phyloP scores from a whole-genome alignment of 2,888 invertebrate species.

The Maniola hyperantus region DNA sequence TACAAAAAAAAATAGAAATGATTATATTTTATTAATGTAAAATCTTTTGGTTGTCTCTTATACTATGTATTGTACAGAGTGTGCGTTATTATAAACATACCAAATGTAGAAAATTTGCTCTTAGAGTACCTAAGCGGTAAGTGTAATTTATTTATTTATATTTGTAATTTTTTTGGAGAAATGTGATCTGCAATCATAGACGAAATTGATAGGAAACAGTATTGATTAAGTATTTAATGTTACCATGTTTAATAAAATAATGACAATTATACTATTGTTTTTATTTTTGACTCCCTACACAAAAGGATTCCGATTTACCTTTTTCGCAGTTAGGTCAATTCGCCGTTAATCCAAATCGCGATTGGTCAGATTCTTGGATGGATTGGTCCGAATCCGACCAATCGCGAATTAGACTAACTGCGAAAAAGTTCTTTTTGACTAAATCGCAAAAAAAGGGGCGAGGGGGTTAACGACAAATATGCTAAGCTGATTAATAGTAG shows the following conservation, averaged over 20 bases:
- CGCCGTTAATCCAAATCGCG: no score
- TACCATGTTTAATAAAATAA: constrained; percentile 63
- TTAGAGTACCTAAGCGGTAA: constrained; percentile 49
- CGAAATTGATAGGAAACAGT: constrained; percentile 47
- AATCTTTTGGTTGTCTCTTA: neutral
- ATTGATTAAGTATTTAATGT: constrained; percentile 51
- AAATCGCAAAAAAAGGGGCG: no score
- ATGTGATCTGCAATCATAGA: constrained; percentile 53
- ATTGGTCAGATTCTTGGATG: no score
- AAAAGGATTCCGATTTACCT: no score
- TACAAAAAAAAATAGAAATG: no score
- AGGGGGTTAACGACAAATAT: no score
- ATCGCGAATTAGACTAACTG: no score
- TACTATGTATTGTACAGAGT: neutral
- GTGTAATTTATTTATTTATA: constrained; percentile 59
- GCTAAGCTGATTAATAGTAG: no score
- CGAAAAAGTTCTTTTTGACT: no score
- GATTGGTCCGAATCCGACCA: no score
- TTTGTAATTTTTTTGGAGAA: constrained; percentile 45
- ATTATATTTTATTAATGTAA: neutral
- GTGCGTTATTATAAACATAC: constrained; percentile 7
- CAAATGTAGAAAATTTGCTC: constrained; percentile 29
- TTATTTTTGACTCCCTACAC: neutral
- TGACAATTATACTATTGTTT: constrained; percentile 45
- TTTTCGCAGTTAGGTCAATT: no score